Evolutionary conservation across 2,797 vertebrate genomes (phyloP).

Genomic region (Hirundo rustica): DNA sequence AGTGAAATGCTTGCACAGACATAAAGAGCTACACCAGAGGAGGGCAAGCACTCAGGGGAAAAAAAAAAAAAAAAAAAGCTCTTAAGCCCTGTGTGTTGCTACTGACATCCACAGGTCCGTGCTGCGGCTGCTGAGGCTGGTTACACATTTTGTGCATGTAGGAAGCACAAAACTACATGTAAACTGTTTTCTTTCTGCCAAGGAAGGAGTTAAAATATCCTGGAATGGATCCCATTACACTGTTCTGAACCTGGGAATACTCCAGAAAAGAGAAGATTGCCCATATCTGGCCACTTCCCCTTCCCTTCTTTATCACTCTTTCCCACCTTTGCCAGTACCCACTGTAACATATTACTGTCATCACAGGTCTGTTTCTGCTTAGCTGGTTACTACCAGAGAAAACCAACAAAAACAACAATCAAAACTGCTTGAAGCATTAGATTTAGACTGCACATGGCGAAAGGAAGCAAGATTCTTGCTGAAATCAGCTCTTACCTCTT

Average conservation of each 20-base stretch:
- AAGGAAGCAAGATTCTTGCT: background rate
- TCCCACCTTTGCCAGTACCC: background rate
- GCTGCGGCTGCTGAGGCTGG: background rate
- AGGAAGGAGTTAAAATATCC: background rate
- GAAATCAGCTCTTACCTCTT: background rate
- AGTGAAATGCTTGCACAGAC: background rate
- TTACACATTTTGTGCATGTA: background rate
- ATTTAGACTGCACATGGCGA: background rate
- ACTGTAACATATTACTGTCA: background rate
- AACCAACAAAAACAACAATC: background rate
- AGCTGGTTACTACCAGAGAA: background rate
- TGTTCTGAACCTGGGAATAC: background rate
- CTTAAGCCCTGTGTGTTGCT: background rate
- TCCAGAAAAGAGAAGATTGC: background rate
- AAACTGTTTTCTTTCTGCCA: background rate
- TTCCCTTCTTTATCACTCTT: background rate
- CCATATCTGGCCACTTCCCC: background rate
- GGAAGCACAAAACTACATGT: background rate
- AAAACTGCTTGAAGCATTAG: background rate
- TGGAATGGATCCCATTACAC: background rate
- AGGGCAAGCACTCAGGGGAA: background rate
- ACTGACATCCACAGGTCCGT: background rate
- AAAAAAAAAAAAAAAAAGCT: background rate
- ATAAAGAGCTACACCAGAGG: background rate
- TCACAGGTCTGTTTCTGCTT: background rate